These are phyloP conservation scores for Choloepus hoffmanni DNA, from an alignment of 2,113 vertebrate genomes.

Conservation along the genomic window DNA sequence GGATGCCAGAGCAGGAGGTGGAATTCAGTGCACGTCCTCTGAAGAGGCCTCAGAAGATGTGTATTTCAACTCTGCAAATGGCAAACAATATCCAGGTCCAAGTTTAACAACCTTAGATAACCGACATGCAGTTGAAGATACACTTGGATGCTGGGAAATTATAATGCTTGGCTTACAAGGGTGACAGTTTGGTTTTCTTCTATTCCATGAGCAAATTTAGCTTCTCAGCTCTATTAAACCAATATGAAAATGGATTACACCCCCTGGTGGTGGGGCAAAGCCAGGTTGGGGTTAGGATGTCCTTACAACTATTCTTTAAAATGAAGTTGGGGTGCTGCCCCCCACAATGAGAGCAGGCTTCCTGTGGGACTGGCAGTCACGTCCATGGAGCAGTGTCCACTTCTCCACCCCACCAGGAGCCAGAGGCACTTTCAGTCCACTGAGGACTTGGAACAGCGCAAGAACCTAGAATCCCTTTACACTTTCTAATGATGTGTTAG, in stretches of 20 bases:
- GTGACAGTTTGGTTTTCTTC: background rate
- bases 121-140: background rate
- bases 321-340: background rate
- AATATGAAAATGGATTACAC: background rate
- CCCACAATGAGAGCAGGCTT: background rate
- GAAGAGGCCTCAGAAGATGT: background rate
- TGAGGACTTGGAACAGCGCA: background rate
- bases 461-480: background rate
- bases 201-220: background rate
- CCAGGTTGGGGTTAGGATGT: background rate
- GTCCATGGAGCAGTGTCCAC: background rate
- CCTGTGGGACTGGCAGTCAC: too few species aligned
- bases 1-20: background rate
- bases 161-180: background rate
- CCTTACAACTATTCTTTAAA: background rate
- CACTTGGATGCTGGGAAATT: background rate
- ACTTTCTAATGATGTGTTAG: background rate
- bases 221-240: background rate
- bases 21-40: background rate
- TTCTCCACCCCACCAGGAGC: background rate
- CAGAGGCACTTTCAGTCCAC: background rate
- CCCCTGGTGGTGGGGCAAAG: background rate
- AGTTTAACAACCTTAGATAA: background rate
- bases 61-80: background rate
- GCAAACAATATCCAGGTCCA: background rate